Evolutionary conservation across 2,113 vertebrate species (phyloP).

Genomic region (Leptobrachium ailaonicum): DNA sequence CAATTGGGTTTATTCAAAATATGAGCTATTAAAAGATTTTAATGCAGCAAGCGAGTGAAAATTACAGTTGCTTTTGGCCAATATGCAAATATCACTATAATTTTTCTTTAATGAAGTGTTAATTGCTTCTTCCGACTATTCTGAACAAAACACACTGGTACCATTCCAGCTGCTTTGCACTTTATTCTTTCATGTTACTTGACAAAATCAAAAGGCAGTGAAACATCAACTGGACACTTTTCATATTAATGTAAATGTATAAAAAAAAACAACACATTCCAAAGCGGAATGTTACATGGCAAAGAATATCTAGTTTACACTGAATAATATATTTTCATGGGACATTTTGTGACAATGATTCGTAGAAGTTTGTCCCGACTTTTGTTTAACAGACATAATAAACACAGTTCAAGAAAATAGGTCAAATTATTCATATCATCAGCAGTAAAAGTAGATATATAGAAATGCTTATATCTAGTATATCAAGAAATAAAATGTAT

Average conservation of each 20-base stretch:
- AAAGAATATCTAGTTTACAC: no score
- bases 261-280: no score
- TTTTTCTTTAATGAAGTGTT: constrained; percentile 18
- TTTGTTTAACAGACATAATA: no score
- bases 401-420: no score
- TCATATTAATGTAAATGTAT: not conserved
- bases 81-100: constrained; percentile 17
- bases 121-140: constrained; percentile 21
- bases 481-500: no score
- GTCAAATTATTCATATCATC: no score
- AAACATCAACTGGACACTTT: constrained; percentile 16
- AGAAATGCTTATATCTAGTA: no score
- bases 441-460: no score
- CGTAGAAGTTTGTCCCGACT: no score
- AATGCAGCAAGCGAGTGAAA: constrained; percentile 3
- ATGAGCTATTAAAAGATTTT: constrained; percentile 1
- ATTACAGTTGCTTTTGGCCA: constrained; percentile 21
- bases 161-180: constrained; percentile 4
- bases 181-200: constrained; percentile 5
- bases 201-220: constrained; percentile 2
- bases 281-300: no score
- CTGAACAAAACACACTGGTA: not conserved
- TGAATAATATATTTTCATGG: no score
- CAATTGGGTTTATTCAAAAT: constrained; percentile 4
- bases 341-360: no score